Conservation (phyloP, 1,140 invertebrate species). For the Asbolus verrucosus region DNA sequence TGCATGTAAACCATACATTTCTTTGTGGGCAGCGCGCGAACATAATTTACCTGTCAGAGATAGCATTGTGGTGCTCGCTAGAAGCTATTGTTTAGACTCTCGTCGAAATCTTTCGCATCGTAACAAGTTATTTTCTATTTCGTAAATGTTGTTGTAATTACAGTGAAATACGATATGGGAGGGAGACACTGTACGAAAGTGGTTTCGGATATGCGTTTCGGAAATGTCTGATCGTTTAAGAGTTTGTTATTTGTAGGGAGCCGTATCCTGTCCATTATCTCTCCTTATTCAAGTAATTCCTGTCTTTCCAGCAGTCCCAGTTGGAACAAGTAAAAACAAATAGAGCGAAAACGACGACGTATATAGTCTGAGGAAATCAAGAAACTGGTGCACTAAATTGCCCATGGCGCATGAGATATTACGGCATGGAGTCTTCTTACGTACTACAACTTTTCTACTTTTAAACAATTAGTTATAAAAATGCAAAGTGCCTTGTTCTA, state of each 20-base stretch:
- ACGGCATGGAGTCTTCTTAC: too few relatives aligned
- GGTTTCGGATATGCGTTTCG: slow-evolving; percentile 21
- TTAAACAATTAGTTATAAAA: too few relatives aligned
- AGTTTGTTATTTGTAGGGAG: slow-evolving; percentile 15
- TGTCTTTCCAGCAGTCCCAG: too few relatives aligned
- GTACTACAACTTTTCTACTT: too few relatives aligned
- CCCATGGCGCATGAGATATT: too few relatives aligned
- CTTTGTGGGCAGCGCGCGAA: slow-evolving; percentile 16
- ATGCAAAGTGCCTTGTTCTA: too few relatives aligned
- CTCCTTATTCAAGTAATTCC: too few relatives aligned
- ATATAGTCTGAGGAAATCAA: too few relatives aligned
- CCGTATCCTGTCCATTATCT: slow-evolving; percentile 34
- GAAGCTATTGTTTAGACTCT: slow-evolving; percentile 24
- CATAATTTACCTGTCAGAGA: slow-evolving; percentile 39
- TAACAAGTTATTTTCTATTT: slow-evolving; percentile 20
- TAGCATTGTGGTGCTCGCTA: slow-evolving; percentile 38
- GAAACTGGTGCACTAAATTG: too few relatives aligned
- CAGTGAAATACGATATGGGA: too few relatives aligned
- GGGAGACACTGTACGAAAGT: neutral
- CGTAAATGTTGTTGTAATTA: slow-evolving; percentile 15
- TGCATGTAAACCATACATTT: slow-evolving; percentile 33
- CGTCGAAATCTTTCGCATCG: slow-evolving; percentile 5
- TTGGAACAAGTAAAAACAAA: too few relatives aligned
- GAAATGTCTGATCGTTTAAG: slow-evolving; percentile 27
- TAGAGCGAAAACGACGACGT: too few relatives aligned